phyloP scores from a whole-genome alignment of 2,113 vertebrate genomes.

The Pungitius pungitius region DNA sequence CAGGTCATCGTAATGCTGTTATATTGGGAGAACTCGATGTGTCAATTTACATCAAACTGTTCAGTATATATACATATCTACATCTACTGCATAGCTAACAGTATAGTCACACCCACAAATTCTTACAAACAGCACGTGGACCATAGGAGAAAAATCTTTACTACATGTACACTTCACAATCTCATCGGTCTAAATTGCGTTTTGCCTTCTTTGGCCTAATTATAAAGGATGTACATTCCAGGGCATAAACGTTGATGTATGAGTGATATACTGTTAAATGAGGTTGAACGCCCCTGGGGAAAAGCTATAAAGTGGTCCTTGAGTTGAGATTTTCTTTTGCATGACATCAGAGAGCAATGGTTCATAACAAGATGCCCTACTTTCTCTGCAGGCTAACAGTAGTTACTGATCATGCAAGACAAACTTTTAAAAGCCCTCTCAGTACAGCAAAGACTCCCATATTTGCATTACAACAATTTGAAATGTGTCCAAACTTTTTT shows the following conservation, averaged over 20 bases:
- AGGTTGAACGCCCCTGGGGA: neutral
- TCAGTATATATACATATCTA: neutral
- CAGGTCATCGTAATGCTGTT: neutral
- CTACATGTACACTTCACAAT: neutral
- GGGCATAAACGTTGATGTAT: neutral
- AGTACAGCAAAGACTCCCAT: neutral
- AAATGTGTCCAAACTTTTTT: conserved; percentile 21
- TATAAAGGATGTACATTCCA: neutral
- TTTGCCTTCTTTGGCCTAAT: conserved; percentile 3
- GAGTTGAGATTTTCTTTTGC: neutral
- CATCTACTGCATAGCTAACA: no score
- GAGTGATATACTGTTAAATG: neutral
- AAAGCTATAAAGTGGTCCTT: conserved; percentile 8
- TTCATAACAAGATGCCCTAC: conserved; percentile 22
- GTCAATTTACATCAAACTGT: conserved; percentile 16
- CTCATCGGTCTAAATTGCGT: conserved; percentile 8
- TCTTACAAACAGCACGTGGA: neutral
- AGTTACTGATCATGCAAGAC: conserved; percentile 11
- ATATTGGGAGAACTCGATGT: conserved; percentile 3
- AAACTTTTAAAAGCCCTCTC: conserved; percentile 29
- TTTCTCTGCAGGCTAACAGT: conserved; percentile 15
- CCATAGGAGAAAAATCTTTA: neutral
- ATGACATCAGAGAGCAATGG: conserved; percentile 4
- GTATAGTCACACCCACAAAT: conserved; percentile 2
- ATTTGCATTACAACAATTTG: conserved; percentile 19